phyloP scores from a whole-genome alignment of 1,140 invertebrate species.

The Halictus rubicundus region DNA sequence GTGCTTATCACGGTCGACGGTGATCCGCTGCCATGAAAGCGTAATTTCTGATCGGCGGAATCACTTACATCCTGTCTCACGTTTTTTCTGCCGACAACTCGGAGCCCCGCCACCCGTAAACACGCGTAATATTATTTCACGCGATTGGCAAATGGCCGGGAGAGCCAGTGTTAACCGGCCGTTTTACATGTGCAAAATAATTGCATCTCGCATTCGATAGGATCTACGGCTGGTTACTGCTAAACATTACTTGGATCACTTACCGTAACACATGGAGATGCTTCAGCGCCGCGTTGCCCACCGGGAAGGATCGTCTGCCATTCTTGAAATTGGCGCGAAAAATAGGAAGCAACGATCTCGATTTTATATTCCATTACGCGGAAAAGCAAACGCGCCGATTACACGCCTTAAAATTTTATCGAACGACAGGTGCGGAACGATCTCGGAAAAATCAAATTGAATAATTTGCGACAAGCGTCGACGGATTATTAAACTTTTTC shows the following conservation, averaged over 20 bases:
- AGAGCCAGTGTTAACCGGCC: neutral
- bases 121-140: conserved; percentile 16
- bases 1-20: conserved; percentile 32
- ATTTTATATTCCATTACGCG: too few relatives aligned
- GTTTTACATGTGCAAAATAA: neutral
- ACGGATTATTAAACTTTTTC: too few relatives aligned
- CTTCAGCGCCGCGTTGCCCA: neutral
- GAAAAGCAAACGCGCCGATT: too few relatives aligned
- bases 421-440: too few relatives aligned
- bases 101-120: neutral
- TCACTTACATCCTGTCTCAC: conserved; percentile 56
- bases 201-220: neutral
- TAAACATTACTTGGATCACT: neutral
- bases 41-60: conserved; percentile 61
- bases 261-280: conserved; percentile 14
- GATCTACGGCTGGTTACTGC: neutral
- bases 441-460: too few relatives aligned
- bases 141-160: conserved; percentile 1
- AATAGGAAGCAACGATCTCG: too few relatives aligned
- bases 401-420: too few relatives aligned
- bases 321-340: too few relatives aligned
- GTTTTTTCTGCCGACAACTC: conserved; percentile 40
- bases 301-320: too few relatives aligned
- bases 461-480: too few relatives aligned
- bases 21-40: conserved; percentile 41